Evolutionary conservation across 2,797 vertebrate species (phyloP).

Genomic region (Gymnopithys bicolor): DNA sequence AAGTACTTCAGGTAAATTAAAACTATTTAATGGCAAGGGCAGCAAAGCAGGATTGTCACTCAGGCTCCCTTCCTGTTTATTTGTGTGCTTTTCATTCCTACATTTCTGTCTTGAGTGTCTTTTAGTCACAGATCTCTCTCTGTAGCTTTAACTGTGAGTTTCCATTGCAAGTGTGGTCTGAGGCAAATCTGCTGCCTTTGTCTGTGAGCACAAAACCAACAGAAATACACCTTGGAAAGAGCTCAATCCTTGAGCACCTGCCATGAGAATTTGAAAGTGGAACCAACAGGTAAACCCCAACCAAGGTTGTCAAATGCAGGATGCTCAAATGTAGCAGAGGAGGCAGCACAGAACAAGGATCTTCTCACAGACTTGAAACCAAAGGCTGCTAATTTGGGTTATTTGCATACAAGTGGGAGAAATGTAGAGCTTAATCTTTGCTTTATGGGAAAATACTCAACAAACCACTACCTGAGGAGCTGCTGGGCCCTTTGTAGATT

Average conservation of each 20-base stretch:
- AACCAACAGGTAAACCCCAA: not conserved
- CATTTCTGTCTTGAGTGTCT: not conserved
- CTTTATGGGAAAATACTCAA: not conserved
- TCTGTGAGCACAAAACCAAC: not conserved
- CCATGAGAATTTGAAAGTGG: not conserved
- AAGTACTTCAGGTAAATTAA: not conserved
- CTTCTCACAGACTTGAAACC: not conserved
- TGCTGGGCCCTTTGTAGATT: not conserved
- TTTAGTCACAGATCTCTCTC: not conserved
- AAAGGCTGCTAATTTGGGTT: not conserved
- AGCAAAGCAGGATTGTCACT: not conserved
- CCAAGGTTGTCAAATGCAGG: rapidly evolving
- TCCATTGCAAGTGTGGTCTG: too few species aligned
- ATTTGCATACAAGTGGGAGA: not conserved
- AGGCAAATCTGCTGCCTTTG: not conserved
- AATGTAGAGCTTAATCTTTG: not conserved
- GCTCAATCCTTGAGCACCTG: not conserved
- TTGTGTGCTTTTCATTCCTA: not conserved
- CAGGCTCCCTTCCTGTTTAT: not conserved
- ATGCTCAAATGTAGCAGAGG: not conserved
- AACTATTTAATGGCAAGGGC: not conserved
- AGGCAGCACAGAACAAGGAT: not conserved
- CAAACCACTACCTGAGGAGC: not conserved
- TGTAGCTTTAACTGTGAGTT: not conserved
- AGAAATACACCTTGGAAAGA: not conserved